Percentiles rank a stretch among this genome's conserved stretches.
phyloP scores from a whole-genome alignment of 64 coral and sea anemone genomes.

The Pachyseris speciosa region DNA sequence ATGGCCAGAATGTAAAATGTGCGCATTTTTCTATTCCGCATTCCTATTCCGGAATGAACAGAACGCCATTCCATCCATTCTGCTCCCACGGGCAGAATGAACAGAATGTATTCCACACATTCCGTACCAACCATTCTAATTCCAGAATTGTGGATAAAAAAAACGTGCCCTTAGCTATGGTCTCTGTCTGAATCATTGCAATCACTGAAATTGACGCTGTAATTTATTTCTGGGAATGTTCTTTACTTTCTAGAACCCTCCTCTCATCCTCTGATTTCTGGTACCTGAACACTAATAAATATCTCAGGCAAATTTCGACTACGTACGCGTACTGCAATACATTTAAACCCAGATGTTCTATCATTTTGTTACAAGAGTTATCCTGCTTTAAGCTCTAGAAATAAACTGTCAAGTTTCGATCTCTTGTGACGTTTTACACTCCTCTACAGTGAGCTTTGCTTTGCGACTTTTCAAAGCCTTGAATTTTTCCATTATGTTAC shows the following conservation, averaged over 20 bases:
- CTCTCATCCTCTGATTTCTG: background rate
- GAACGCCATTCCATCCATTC: too few relatives aligned
- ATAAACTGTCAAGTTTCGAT: background rate
- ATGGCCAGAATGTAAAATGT: too few relatives aligned
- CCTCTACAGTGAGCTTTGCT: background rate
- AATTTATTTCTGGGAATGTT: background rate
- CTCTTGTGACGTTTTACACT: background rate
- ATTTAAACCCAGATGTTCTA: background rate
- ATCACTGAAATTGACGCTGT: too few relatives aligned
- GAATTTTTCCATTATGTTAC: conserved; percentile 48
- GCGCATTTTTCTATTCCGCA: too few relatives aligned
- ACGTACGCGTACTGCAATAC: background rate
- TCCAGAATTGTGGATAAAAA: too few relatives aligned
- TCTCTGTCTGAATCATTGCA: too few relatives aligned
- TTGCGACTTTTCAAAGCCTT: conserved; percentile 25
- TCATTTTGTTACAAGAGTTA: background rate
- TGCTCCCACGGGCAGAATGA: too few relatives aligned
- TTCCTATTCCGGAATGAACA: too few relatives aligned
- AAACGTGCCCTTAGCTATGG: too few relatives aligned
- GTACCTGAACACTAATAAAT: conserved; percentile 37
- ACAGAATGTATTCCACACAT: too few relatives aligned
- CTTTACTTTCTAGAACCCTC: background rate
- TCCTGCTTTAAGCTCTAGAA: background rate
- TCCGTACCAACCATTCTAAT: too few relatives aligned
- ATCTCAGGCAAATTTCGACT: background rate